Conservation (phyloP, 1,140 invertebrate species). For the Bombus haemorrhoidalis region DNA sequence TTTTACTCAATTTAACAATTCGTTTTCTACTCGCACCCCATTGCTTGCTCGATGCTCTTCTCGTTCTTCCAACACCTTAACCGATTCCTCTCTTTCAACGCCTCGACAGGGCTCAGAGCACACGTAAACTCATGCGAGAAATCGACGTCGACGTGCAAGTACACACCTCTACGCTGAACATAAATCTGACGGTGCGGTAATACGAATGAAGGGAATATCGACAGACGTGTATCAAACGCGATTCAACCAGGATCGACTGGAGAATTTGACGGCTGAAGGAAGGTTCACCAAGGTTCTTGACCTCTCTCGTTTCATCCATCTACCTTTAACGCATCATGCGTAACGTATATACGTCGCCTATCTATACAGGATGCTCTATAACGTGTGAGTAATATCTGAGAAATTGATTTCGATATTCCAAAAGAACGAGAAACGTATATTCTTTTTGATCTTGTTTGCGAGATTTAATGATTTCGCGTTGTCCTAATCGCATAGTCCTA, state of each 20-base stretch:
- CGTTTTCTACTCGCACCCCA: background rate
- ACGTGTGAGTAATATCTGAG: too few relatives aligned
- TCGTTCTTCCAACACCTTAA: background rate
- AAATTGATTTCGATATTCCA: too few relatives aligned
- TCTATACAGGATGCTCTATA: too few relatives aligned
- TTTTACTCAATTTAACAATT: background rate
- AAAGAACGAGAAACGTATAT: too few relatives aligned
- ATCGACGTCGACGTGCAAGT: background rate
- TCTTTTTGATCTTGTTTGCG: too few relatives aligned
- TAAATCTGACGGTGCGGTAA: background rate
- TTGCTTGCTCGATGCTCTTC: background rate
- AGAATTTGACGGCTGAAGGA: constrained; percentile 42
- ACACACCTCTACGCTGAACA: background rate
- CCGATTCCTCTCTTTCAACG: background rate
- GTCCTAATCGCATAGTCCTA: too few relatives aligned
- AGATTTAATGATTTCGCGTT: too few relatives aligned
- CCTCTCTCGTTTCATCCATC: constrained; percentile 10
- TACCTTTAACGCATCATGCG: background rate
- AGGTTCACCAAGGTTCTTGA: constrained; percentile 64
- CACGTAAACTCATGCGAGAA: background rate
- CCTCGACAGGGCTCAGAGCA: background rate
- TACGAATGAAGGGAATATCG: constrained; percentile 30
- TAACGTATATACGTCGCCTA: background rate
- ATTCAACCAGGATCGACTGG: constrained; percentile 43
- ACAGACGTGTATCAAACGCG: constrained; percentile 45